These are phyloP conservation scores for Beroe forskalii DNA, from an alignment of 37 sponge, comb jelly and placozoan genomes.

Conservation along the genomic window DNA sequence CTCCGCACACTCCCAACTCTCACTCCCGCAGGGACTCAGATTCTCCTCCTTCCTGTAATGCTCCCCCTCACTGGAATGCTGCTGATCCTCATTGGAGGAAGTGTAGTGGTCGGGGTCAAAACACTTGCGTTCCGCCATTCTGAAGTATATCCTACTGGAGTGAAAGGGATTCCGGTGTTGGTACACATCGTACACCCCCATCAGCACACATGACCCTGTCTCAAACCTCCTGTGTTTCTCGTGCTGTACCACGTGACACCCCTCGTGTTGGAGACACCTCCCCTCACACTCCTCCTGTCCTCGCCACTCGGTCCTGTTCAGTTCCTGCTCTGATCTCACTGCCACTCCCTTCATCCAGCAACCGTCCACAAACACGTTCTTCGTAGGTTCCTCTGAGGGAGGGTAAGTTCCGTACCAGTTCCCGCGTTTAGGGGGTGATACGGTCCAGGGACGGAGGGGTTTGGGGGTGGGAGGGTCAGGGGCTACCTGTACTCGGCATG, in stretches of 20 bases:
- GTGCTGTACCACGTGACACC: neutral
- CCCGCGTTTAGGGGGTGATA: neutral
- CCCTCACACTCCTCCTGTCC: neutral
- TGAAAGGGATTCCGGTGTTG: neutral
- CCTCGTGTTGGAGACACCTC: neutral
- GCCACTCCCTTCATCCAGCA: neutral
- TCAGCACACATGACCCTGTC: neutral
- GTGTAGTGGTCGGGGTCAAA: too few relatives aligned
- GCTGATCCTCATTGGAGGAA: too few relatives aligned
- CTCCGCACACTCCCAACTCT: neutral
- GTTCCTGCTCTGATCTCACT: neutral
- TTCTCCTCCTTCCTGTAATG: neutral
- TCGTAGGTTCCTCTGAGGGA: neutral
- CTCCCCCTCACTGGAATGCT: too few relatives aligned
- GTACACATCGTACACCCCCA: neutral
- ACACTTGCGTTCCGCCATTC: neutral
- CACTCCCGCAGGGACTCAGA: neutral
- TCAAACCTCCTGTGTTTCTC: neutral
- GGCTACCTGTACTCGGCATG: neutral
- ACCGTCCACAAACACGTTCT: neutral
- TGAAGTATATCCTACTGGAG: neutral
- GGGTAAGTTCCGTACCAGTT: neutral
- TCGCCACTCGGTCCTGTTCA: neutral
- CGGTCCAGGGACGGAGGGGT: too few relatives aligned
- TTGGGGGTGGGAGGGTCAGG: too few relatives aligned